phyloP scores from a whole-genome alignment of 2,888 invertebrate species.

The Drosophila neoperkinsi region DNA sequence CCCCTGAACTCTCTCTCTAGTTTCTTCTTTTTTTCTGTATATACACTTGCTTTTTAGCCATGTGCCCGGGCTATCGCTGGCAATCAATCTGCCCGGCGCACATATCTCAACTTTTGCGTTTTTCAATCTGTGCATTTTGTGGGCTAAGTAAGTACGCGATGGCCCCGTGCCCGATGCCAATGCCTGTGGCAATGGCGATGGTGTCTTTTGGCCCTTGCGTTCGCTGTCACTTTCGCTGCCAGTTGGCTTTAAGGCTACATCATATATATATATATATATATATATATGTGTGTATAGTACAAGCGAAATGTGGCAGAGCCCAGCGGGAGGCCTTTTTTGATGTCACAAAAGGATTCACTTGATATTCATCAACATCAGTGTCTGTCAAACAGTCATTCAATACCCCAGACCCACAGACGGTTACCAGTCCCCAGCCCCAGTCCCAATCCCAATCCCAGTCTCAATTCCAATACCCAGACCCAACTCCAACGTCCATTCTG shows the following conservation, averaged over 20 bases:
- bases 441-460: slow-evolving; percentile 29
- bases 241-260: slow-evolving; percentile 56
- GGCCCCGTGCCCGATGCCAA: slow-evolving; percentile 54
- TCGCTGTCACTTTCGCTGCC: slow-evolving; percentile 74
- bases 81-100: slow-evolving; percentile 82
- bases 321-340: slow-evolving; percentile 80
- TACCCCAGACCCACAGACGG: slow-evolving; percentile 49
- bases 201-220: slow-evolving; percentile 21
- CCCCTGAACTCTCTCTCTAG: slow-evolving; percentile 40
- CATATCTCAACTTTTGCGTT: slow-evolving; percentile 80
- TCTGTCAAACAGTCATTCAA: slow-evolving; percentile 79
- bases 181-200: slow-evolving; percentile 29
- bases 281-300: neutral
- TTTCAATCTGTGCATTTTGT: slow-evolving; percentile 77
- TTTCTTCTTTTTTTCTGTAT: slow-evolving; percentile 36
- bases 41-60: slow-evolving; percentile 73
- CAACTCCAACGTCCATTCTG: slow-evolving; percentile 64
- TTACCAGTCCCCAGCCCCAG: slow-evolving; percentile 23
- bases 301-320: slow-evolving; percentile 49
- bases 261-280: neutral
- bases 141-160: slow-evolving; percentile 78
- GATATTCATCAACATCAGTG: slow-evolving; percentile 85
- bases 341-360: slow-evolving; percentile 85
- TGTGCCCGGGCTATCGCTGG: slow-evolving; percentile 73
- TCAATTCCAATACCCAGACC: slow-evolving; percentile 34